phyloP scores from a whole-genome alignment of 1,140 invertebrate species.

The Laupala kohalensis region DNA sequence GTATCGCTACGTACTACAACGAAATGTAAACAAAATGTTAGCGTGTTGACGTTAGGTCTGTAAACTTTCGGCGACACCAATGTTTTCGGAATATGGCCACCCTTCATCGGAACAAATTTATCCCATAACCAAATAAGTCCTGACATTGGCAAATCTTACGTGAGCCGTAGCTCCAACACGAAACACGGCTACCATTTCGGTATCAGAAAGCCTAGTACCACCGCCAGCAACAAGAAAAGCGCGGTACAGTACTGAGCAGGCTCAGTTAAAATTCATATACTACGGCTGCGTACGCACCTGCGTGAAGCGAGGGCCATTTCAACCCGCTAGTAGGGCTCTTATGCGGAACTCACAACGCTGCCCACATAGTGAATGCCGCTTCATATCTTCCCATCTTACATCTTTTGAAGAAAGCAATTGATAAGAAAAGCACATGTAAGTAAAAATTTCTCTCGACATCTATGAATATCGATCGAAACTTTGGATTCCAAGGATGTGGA shows the following conservation, averaged over 20 bases:
- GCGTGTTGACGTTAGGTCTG: background rate
- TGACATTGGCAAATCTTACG: background rate
- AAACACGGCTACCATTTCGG: background rate
- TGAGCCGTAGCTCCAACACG: background rate
- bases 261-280: constrained; percentile 66
- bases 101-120: constrained; percentile 7
- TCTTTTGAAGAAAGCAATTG: constrained; percentile 13
- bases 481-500: constrained; percentile 17
- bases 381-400: constrained; percentile 2
- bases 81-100: constrained; percentile 11
- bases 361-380: constrained; percentile 7
- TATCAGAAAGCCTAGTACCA: constrained; percentile 1
- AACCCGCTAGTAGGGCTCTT: constrained; percentile 19
- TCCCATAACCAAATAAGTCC: background rate
- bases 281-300: constrained; percentile 84
- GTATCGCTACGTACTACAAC: background rate
- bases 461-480: constrained; percentile 24
- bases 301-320: constrained; percentile 40
- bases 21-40: background rate
- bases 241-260: constrained; percentile 46
- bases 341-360: constrained; percentile 8
- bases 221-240: constrained; percentile 18
- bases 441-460: constrained; percentile 19
- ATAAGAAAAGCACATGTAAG: constrained; percentile 17
- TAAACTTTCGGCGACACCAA: background rate